Base-by-base conservation (phyloP, 2,113 vertebrate species). In the Lasiurus cinereus region DNA sequence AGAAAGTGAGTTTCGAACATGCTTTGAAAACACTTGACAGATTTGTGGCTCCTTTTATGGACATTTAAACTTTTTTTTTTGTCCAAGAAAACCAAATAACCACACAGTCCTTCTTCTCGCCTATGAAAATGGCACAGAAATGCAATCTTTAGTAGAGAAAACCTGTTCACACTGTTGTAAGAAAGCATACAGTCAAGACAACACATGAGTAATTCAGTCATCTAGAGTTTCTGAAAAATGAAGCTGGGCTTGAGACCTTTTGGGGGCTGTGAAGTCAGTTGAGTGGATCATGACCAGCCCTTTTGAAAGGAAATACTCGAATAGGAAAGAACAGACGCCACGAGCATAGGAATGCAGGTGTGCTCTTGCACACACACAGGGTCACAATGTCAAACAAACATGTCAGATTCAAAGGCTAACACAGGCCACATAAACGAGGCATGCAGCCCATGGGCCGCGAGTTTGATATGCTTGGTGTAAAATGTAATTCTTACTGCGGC, bases 11-110 rank as follows among this genome's bases (percentile, higher is more conserved):
- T 74, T 83, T 77, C 79, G 22, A 92, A 91, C 8, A 8, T 24
- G 43, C 18, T 66, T 76, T 76, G 83, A 96, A 90, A 94, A 76
- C 13, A 80, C 31, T 31, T 70, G 82, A 89, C n/a, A 90, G 82
- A 50, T 84, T 27, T 74, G 72, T 83, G 33, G 54, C 52, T 95
- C 54, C n/a, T 12, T 90, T 29, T 85, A 67, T 62, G 39, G 46
- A 83, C 62, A 80, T 88, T 94, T 54, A 89, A 66, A 76, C 15
- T 39, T 50, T 39, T 80, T n/a, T 50, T 39, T 56, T 79, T 16
- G 29, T 50, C 66, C 48, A 90, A 59, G 82, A 94, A 96, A 95
- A 80, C 8, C 52, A 66, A 83, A 78, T 33, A 86, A 33, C 39
- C 46, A 52, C 70, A 82, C 78, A 36, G 88, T 80, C 43, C 62